A percentile compares a stretch with the other conserved stretches of the same genome.
Conservation (phyloP, 1,140 invertebrate genomes). For the Heterodera schachtii region DNA sequence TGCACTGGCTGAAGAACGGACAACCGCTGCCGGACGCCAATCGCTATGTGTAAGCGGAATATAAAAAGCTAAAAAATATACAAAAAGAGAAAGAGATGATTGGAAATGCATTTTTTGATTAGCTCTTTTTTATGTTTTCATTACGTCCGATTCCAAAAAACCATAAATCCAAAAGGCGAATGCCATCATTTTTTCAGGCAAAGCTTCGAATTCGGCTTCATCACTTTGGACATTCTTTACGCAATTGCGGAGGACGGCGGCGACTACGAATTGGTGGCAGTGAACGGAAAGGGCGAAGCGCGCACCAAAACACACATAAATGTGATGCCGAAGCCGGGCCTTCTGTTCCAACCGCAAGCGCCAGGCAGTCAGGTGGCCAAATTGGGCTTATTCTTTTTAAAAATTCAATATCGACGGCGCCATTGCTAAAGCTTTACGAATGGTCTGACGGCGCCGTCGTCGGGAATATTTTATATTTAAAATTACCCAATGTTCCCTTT, state of each 20-base stretch:
- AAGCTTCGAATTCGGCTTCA: conserved; percentile 63
- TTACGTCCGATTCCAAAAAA: too few relatives aligned
- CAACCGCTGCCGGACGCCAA: conserved; percentile 59
- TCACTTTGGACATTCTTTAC: conserved; percentile 62
- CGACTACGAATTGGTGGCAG: conserved; percentile 58
- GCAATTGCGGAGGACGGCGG: conserved; percentile 64
- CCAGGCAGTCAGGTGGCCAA: conserved; percentile 35
- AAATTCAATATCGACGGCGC: too few relatives aligned
- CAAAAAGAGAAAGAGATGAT: neutral
- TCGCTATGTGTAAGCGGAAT: conserved; percentile 22
- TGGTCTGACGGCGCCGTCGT: too few relatives aligned
- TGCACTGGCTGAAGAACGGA: conserved; percentile 88
- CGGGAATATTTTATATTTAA: too few relatives aligned
- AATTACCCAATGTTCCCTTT: too few relatives aligned
- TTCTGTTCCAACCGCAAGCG: conserved; percentile 60
- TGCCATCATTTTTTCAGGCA: conserved; percentile 40
- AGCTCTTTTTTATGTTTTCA: too few relatives aligned
- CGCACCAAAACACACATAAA: conserved; percentile 50
- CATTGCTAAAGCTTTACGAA: too few relatives aligned
- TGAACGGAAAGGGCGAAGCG: conserved; percentile 62
- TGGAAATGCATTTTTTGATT: conserved; percentile 10
- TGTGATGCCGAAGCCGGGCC: conserved; percentile 48
- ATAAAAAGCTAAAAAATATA: neutral
- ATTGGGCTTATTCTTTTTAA: conserved; percentile 5
- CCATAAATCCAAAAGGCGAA: too few relatives aligned